These are phyloP conservation scores for Hypolimnas misippus DNA, from an alignment of 2,888 invertebrate genomes.

Conservation along the genomic window DNA sequence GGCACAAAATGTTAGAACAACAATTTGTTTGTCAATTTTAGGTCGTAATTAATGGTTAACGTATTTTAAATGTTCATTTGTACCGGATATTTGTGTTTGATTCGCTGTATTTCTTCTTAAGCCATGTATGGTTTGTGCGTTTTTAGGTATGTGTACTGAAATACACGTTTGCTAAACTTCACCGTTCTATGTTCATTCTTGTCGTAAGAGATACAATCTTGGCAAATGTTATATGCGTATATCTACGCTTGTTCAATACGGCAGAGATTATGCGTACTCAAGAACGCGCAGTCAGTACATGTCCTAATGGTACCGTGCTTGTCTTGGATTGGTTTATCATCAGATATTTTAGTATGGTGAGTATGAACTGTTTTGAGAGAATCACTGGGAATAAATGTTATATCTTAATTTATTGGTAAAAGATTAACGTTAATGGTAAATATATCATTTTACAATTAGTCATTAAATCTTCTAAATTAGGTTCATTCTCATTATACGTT, in stretches of 20 bases:
- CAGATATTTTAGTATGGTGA: slow-evolving; percentile 4
- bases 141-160: too few species aligned
- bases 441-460: neutral
- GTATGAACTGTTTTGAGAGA: neutral
- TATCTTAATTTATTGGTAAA: neutral
- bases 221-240: too few species aligned
- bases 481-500: neutral
- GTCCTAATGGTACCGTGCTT: too few species aligned
- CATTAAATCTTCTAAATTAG: neutral
- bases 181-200: too few species aligned
- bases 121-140: too few species aligned
- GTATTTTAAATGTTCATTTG: slow-evolving; percentile 39
- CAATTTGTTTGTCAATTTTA: slow-evolving; percentile 82
- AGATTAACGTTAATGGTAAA: neutral
- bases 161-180: too few species aligned
- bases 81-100: slow-evolving; percentile 19
- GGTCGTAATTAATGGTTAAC: slow-evolving; percentile 60
- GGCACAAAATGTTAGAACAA: slow-evolving; percentile 81
- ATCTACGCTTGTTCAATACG: too few species aligned
- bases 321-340: neutral
- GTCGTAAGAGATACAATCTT: too few species aligned
- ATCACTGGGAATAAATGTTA: neutral
- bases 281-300: too few species aligned
- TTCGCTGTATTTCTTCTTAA: neutral
- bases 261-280: too few species aligned